These are phyloP conservation scores for Oscheius sp. DNA, from an alignment of 2,888 invertebrate genomes.

Conservation along the genomic window DNA sequence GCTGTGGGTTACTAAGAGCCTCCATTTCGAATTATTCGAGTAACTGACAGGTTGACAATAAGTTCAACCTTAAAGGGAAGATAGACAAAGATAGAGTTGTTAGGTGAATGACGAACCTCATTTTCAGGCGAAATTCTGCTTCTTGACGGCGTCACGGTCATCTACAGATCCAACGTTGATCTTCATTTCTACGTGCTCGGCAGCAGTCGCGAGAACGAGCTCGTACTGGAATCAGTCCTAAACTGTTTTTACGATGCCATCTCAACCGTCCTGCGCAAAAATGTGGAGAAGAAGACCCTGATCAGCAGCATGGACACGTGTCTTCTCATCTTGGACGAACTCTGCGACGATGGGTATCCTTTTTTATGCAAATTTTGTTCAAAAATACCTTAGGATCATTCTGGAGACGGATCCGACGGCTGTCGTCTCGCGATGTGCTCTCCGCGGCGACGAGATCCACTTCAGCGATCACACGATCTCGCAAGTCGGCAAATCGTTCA, in stretches of 20 bases:
- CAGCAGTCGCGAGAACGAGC: constrained; percentile 95
- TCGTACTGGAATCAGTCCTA: constrained; percentile 89
- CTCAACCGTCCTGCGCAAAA: constrained; percentile 84
- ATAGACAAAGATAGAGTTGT: no score
- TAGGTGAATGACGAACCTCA: neutral
- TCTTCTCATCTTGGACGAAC: constrained; percentile 96
- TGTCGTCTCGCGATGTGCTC: constrained; percentile 90
- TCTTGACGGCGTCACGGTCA: constrained; percentile 95
- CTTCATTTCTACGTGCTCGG: constrained; percentile 96
- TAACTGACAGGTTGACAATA: no score
- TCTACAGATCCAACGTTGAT: constrained; percentile 97
- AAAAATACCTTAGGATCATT: constrained; percentile 82
- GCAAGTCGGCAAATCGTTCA: constrained; percentile 78
- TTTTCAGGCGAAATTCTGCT: constrained; percentile 89
- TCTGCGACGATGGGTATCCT: constrained; percentile 94
- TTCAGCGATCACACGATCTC: constrained; percentile 98
- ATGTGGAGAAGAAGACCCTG: constrained; percentile 91
- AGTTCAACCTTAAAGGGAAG: no score
- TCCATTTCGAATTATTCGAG: no score
- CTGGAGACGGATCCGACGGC: constrained; percentile 93
- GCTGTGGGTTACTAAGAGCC: no score
- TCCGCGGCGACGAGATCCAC: constrained; percentile 94
- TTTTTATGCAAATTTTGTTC: neutral
- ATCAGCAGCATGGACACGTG: constrained; percentile 93
- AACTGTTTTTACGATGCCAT: constrained; percentile 95